A percentile compares a stretch with the other conserved stretches of the same genome.
phyloP scores from a whole-genome alignment of 2,888 invertebrate genomes.

The Bellardia pandia region DNA sequence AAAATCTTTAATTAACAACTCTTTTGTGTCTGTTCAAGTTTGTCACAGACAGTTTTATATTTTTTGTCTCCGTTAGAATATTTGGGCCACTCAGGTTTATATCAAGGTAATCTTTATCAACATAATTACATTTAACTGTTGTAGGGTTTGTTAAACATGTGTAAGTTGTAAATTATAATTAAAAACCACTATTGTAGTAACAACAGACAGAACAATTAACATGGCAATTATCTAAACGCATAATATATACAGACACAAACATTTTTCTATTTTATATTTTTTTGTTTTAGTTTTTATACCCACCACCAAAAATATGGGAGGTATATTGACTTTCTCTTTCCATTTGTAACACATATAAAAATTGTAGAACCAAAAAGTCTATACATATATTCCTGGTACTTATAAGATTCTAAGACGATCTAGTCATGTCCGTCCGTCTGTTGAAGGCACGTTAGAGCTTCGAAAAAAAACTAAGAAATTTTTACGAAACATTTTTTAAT shows the following conservation, averaged over 20 bases:
- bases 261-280: conserved; percentile 9
- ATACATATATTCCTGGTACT: no score
- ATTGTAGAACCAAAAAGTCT: no score
- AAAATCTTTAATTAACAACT: conserved; percentile 48
- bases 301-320: no score
- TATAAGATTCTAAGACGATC: no score
- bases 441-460: no score
- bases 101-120: conserved; percentile 57
- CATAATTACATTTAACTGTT: conserved; percentile 66
- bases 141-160: conserved; percentile 66
- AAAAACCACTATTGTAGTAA: conserved; percentile 54
- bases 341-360: no score
- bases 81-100: conserved; percentile 6
- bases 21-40: conserved; percentile 3
- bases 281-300: neutral
- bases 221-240: conserved; percentile 64
- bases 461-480: no score
- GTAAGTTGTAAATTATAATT: conserved; percentile 67
- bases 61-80: neutral
- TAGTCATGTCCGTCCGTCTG: no score
- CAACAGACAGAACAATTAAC: conserved; percentile 57
- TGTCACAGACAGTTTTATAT: neutral
- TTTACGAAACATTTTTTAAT: no score
- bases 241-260: conserved; percentile 18
- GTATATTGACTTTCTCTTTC: no score